Evolutionary conservation across 2,797 vertebrate genomes (phyloP).

Genomic region (Lophius americanus): DNA sequence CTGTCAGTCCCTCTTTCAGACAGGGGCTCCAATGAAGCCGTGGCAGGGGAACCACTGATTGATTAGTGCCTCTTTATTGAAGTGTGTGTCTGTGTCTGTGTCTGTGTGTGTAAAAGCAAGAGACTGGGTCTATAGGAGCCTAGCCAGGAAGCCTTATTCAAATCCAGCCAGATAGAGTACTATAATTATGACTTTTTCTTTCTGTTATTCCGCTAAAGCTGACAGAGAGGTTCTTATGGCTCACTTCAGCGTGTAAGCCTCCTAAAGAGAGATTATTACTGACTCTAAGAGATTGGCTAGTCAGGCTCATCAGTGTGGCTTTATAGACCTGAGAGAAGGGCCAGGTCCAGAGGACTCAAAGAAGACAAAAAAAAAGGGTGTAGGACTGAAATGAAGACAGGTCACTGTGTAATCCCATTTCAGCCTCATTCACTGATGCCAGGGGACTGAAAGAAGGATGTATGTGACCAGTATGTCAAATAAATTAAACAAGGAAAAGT

Average conservation of each 20-base stretch:
- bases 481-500: slow-evolving; percentile 24
- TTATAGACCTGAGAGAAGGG: slow-evolving; percentile 59
- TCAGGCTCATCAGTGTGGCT: slow-evolving; percentile 70
- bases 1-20: slow-evolving; percentile 83
- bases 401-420: slow-evolving; percentile 71
- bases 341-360: slow-evolving; percentile 50
- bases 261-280: slow-evolving; percentile 80
- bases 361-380: slow-evolving; percentile 44
- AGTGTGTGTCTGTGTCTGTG: slow-evolving; percentile 55
- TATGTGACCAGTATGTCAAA: slow-evolving; percentile 48
- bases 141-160: slow-evolving; percentile 75
- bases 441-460: slow-evolving; percentile 24
- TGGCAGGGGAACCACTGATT: slow-evolving; percentile 79
- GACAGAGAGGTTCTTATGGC: slow-evolving; percentile 81
- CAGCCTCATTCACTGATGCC: slow-evolving; percentile 52
- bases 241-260: slow-evolving; percentile 78
- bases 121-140: slow-evolving; percentile 65
- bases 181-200: slow-evolving; percentile 85
- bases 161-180: slow-evolving; percentile 73
- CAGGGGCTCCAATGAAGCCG: slow-evolving; percentile 74
- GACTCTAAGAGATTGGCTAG: slow-evolving; percentile 61
- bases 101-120: slow-evolving; percentile 36
- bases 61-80: slow-evolving; percentile 84
- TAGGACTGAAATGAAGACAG: slow-evolving; percentile 53
- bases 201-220: slow-evolving; percentile 73